Percentiles rank a stretch among this genome's conserved stretches.
phyloP scores from a whole-genome alignment of 1,140 invertebrate genomes.

The Oncopeltus fasciatus region DNA sequence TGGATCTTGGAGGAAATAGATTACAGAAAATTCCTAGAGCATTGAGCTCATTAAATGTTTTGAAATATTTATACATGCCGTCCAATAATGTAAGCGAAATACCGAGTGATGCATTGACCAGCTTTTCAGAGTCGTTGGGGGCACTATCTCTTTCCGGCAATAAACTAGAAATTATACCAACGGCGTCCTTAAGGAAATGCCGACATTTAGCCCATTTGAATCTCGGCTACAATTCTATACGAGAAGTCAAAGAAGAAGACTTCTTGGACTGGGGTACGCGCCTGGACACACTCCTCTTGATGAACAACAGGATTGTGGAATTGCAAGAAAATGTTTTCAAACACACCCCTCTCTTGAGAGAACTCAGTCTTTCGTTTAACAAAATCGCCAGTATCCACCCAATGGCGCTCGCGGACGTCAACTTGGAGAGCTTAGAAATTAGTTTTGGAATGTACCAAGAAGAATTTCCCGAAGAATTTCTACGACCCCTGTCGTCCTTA shows the following conservation, averaged over 20 bases:
- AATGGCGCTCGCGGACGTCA: conserved; percentile 57
- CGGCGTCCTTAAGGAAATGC: conserved; percentile 47
- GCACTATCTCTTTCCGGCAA: conserved; percentile 70
- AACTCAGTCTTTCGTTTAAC: conserved; percentile 80
- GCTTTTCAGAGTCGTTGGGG: conserved; percentile 45
- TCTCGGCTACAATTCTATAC: conserved; percentile 73
- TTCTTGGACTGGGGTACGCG: conserved; percentile 56
- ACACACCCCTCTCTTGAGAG: conserved; percentile 51
- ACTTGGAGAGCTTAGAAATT: conserved; percentile 65
- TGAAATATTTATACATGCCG: conserved; percentile 69
- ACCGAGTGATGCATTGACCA: conserved; percentile 35
- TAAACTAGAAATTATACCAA: conserved; percentile 54
- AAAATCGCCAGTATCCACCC: conserved; percentile 60
- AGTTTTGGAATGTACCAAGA: conserved; percentile 70
- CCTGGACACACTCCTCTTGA: conserved; percentile 64
- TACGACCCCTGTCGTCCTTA: conserved; percentile 51
- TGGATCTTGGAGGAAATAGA: conserved; percentile 71
- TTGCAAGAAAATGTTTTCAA: conserved; percentile 58
- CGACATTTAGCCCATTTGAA: conserved; percentile 64
- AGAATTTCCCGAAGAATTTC: conserved; percentile 54
- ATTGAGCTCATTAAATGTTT: conserved; percentile 40
- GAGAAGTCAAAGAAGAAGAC: conserved; percentile 52
- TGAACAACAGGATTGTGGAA: conserved; percentile 68
- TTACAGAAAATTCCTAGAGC: conserved; percentile 51
- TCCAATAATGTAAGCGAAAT: conserved; percentile 57